phyloP scores from a whole-genome alignment of 2,888 invertebrate species.

The Phlogophora meticulosa region DNA sequence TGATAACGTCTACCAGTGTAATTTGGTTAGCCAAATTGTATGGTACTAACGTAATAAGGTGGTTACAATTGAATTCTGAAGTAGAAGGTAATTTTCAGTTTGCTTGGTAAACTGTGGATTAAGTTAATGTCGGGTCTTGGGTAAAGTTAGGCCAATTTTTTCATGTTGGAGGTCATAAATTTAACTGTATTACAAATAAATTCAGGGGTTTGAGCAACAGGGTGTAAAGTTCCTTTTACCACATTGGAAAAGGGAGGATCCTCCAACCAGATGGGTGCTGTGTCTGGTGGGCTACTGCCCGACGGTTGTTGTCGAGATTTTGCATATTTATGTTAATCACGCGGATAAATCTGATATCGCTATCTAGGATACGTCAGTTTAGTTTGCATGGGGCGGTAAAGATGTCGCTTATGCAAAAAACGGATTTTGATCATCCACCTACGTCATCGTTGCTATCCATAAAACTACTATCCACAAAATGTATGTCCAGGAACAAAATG shows the following conservation, averaged over 20 bases:
- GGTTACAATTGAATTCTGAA: conserved; percentile 51
- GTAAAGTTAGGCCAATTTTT: conserved; percentile 3
- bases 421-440: neutral
- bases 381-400: no score
- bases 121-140: conserved; percentile 9
- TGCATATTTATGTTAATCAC: no score
- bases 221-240: no score
- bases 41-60: conserved; percentile 39
- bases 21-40: conserved; percentile 60
- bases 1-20: conserved; percentile 55
- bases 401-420: no score
- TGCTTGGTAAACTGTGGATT: conserved; percentile 28
- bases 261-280: no score
- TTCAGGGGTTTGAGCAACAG: no score
- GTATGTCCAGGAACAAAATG: conserved; percentile 10
- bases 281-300: no score
- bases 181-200: neutral
- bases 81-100: conserved; percentile 46
- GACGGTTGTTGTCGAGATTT: no score
- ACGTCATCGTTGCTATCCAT: neutral
- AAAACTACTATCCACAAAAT: neutral
- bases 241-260: no score
- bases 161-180: neutral
- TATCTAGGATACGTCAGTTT: no score
- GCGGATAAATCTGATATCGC: no score